phyloP scores from a whole-genome alignment of 1,140 invertebrate genomes.

The Plodia interpunctella region DNA sequence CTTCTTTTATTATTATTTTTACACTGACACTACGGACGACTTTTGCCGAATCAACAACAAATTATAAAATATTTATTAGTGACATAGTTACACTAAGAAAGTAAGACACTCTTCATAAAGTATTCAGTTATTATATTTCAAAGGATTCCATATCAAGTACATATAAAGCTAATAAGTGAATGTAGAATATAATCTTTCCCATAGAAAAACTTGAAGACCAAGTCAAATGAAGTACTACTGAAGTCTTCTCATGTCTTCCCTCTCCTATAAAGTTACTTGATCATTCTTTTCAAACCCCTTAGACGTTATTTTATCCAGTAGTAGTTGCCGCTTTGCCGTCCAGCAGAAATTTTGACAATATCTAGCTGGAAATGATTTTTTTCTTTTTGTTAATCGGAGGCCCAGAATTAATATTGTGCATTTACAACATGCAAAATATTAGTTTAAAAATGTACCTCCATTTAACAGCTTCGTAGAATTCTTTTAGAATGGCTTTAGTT shows the following conservation, averaged over 20 bases:
- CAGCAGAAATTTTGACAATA: conserved; percentile 33
- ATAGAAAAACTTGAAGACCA: too few species aligned
- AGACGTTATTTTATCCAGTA: conserved; percentile 30
- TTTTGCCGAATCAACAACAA: conserved; percentile 8
- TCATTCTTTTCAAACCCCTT: conserved; percentile 13
- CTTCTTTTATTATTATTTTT: conserved; percentile 29
- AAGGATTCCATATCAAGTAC: too few species aligned
- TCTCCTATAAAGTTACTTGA: too few species aligned
- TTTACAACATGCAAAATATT: not conserved
- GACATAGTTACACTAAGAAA: too few species aligned
- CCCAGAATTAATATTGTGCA: conserved; percentile 18
- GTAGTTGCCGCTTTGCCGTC: conserved; percentile 43
- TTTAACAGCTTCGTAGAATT: conserved; percentile 44
- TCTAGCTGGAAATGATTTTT: conserved; percentile 32
- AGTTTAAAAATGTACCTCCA: conserved; percentile 13
- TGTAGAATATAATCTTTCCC: not conserved
- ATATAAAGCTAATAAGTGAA: not conserved
- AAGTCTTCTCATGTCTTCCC: too few species aligned
- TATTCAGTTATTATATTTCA: too few species aligned
- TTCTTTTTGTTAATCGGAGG: conserved; percentile 19
- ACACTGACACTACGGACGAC: conserved; percentile 28
- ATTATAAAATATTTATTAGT: not conserved
- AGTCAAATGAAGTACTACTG: too few species aligned
- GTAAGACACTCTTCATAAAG: not conserved
- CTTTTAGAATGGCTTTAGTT: conserved; percentile 44